Conservation (phyloP, 2,888 invertebrate genomes). For the Cerastoderma edule region DNA sequence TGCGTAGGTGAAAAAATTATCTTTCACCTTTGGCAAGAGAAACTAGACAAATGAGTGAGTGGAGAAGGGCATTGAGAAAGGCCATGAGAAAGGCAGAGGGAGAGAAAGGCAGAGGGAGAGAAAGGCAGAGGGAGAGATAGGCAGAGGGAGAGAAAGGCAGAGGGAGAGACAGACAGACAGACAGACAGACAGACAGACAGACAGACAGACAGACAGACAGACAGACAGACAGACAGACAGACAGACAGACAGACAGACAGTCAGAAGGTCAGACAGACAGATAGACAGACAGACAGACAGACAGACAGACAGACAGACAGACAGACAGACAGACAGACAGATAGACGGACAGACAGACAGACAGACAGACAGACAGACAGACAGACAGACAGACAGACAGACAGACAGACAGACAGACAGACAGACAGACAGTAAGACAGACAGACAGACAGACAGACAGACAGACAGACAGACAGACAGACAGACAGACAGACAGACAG, state of each 20-base stretch:
- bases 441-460: neutral
- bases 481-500: neutral
- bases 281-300: neutral
- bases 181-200: neutral
- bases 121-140: too few relatives aligned
- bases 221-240: neutral
- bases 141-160: neutral
- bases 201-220: neutral
- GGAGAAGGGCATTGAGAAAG: neutral
- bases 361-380: neutral
- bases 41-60: neutral
- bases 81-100: neutral
- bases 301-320: neutral
- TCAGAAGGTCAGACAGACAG: neutral
- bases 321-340: constrained; percentile 2
- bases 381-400: constrained; percentile 24
- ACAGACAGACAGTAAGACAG: neutral
- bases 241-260: constrained; percentile 11
- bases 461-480: neutral
- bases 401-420: constrained; percentile 20
- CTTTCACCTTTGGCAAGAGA: too few relatives aligned
- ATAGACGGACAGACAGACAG: neutral
- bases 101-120: neutral
- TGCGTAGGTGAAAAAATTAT: too few relatives aligned
- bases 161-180: neutral